Percentiles rank a stretch among this genome's conserved stretches.
phyloP scores from a whole-genome alignment of 2,888 invertebrate genomes.

The Drosophila lacicola region DNA sequence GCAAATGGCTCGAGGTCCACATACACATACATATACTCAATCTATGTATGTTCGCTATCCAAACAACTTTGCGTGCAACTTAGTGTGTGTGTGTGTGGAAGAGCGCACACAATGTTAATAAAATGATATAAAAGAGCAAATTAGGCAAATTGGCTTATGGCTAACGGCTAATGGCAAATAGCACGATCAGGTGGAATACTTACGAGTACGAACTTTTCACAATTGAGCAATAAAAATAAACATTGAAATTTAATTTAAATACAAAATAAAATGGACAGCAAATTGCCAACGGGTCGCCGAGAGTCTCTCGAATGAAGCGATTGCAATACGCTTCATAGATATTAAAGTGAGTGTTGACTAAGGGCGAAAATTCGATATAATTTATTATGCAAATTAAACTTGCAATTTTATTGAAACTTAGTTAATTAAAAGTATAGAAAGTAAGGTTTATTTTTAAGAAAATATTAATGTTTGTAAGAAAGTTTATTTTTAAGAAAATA shows the following conservation, averaged over 20 bases:
- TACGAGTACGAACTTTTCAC: not conserved
- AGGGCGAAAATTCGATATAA: not conserved
- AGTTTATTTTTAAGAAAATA: no score
- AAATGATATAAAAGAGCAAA: conserved; percentile 40
- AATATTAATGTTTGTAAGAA: no score
- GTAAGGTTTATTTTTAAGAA: no score
- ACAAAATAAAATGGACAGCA: conserved; percentile 32
- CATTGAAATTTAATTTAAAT: conserved; percentile 48
- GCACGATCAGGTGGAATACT: conserved; percentile 19
- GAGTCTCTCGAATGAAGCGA: conserved; percentile 7
- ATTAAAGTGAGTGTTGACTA: not conserved
- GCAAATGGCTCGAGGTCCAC: conserved; percentile 34
- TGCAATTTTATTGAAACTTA: no score
- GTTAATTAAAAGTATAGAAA: no score
- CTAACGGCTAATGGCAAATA: conserved; percentile 22
- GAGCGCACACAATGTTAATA: conserved; percentile 33
- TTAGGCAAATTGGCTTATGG: conserved; percentile 25
- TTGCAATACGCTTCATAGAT: not conserved
- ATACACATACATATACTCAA: not conserved
- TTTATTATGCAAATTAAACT: no score
- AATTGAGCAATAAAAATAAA: conserved; percentile 39
- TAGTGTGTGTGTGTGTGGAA: conserved; percentile 2
- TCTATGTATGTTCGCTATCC: not conserved
- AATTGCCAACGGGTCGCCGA: conserved; percentile 17
- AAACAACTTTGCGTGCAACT: conserved; percentile 6